phyloP scores from a whole-genome alignment of 2,113 vertebrate genomes.

The Echinops telfairi region DNA sequence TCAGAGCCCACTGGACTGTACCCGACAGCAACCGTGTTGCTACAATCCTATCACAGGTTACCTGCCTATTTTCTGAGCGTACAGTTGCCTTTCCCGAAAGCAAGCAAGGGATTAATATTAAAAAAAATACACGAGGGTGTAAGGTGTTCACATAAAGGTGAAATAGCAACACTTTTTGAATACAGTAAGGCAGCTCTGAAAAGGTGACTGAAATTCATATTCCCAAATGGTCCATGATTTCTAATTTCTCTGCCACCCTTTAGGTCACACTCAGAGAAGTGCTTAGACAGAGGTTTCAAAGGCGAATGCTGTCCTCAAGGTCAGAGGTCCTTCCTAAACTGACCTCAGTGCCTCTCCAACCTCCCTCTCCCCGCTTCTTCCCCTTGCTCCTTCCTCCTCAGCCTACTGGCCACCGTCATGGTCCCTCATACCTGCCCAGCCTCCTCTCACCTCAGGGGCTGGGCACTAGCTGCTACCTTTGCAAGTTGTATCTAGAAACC shows the following conservation, averaged over 20 bases:
- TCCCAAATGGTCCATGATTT: background rate
- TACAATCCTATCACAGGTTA: too few relatives aligned
- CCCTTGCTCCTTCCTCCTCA: background rate
- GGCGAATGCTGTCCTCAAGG: background rate
- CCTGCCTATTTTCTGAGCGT: background rate
- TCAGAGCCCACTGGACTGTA: too few relatives aligned
- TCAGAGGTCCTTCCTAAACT: background rate
- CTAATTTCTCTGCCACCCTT: background rate
- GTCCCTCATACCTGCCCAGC: background rate
- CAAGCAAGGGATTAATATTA: background rate
- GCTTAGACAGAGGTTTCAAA: background rate
- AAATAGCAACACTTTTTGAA: background rate
- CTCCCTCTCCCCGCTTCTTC: background rate
- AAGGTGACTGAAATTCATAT: background rate
- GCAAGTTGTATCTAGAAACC: background rate
- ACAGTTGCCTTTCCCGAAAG: background rate
- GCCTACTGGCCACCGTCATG: fast-evolving
- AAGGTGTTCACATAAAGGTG: background rate
- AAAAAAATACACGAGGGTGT: background rate
- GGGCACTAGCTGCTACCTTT: background rate
- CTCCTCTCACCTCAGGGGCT: background rate
- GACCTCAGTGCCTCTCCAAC: background rate
- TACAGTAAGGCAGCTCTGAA: background rate
- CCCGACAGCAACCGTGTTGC: too few relatives aligned
- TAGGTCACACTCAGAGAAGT: background rate